Conservation (phyloP, 2,888 invertebrate species). For the Ophraella communa region DNA sequence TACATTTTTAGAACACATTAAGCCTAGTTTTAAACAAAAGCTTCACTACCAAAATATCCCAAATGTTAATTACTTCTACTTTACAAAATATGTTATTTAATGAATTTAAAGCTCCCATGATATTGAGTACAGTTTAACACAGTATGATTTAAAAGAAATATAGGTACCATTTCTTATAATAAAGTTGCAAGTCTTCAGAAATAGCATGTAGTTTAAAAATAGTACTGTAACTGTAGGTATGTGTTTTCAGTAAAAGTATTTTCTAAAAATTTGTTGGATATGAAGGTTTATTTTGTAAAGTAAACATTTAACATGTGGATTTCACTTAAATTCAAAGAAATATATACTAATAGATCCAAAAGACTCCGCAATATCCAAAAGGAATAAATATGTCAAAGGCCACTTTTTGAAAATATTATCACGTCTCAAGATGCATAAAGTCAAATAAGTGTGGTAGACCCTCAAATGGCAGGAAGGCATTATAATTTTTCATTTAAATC, state of each 20-base stretch:
- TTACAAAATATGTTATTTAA: not conserved
- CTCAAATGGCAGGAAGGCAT: conserved; percentile 71
- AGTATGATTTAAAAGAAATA: too few relatives aligned
- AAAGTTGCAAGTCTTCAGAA: too few relatives aligned
- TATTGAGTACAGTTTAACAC: too few relatives aligned
- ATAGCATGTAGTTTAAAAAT: too few relatives aligned
- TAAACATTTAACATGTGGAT: not conserved
- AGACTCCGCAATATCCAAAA: conserved; percentile 46
- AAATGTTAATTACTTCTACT: not conserved
- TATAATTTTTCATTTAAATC: conserved; percentile 59
- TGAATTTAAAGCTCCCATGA: too few relatives aligned
- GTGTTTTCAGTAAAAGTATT: conserved; percentile 6
- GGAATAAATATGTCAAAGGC: conserved; percentile 56
- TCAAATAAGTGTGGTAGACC: conserved; percentile 64
- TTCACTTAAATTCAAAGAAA: conserved; percentile 23
- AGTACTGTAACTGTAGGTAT: too few relatives aligned
- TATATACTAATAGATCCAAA: conserved; percentile 45
- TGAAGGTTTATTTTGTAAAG: not conserved
- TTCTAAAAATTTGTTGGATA: not conserved
- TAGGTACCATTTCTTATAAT: too few relatives aligned
- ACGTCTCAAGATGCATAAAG: conserved; percentile 57
- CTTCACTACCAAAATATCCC: conserved; percentile 33
- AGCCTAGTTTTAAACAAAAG: conserved; percentile 66
- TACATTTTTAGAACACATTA: conserved; percentile 80
- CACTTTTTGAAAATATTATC: conserved; percentile 61